Conservation (phyloP, 2,113 vertebrate genomes). For the Arizona elegans region DNA sequence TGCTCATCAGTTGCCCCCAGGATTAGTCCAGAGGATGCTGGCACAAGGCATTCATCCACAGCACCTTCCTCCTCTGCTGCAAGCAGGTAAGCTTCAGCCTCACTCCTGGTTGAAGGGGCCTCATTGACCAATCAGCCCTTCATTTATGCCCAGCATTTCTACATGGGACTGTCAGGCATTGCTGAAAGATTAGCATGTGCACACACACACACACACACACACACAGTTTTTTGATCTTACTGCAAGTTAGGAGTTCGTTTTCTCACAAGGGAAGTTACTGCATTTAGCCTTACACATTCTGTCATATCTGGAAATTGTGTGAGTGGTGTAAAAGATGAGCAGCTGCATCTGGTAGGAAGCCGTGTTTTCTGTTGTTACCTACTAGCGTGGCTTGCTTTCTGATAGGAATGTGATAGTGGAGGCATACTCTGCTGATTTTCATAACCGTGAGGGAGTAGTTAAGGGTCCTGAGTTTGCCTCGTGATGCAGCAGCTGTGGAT, state of each 20-base stretch:
- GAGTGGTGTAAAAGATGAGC: not conserved
- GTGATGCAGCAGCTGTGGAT: not conserved
- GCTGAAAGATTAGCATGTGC: not conserved
- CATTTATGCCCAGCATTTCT: not conserved
- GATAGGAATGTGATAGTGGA: no score
- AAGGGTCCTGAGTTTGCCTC: not conserved
- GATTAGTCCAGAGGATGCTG: constrained; percentile 92
- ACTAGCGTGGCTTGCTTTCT: not conserved
- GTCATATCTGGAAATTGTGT: not conserved
- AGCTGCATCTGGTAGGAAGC: not conserved
- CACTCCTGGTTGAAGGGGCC: not conserved
- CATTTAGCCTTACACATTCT: not conserved
- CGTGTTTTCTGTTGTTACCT: not conserved
- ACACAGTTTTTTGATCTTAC: no score
- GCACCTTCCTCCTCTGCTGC: constrained; percentile 86
- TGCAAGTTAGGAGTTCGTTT: not conserved
- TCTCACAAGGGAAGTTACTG: not conserved
- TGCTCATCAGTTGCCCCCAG: constrained; percentile 88
- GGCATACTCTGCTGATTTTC: not conserved
- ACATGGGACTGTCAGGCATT: not conserved
- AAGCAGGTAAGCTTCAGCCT: constrained; percentile 77
- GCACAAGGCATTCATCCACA: constrained; percentile 91
- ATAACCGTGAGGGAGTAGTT: not conserved
- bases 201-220: no score
- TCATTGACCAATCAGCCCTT: not conserved